Evolutionary conservation across 2,113 vertebrate genomes (phyloP).

Genomic region (Microcebus tavaratra): DNA sequence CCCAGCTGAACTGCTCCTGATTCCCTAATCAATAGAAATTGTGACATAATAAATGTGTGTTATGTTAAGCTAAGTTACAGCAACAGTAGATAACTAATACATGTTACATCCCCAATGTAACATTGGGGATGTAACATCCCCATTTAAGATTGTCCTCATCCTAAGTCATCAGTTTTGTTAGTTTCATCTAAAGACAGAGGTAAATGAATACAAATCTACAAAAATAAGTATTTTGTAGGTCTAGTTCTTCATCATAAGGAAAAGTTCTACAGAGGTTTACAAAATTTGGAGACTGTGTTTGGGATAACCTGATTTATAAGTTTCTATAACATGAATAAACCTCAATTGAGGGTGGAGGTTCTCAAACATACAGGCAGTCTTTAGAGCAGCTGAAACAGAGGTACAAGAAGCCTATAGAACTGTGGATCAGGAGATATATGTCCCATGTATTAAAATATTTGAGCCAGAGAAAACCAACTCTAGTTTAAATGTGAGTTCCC

Average conservation of each 20-base stretch:
- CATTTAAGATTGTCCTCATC: not conserved
- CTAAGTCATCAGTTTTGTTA: not conserved
- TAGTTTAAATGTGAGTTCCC: not conserved
- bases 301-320: not conserved
- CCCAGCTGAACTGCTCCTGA: not conserved
- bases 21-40: not conserved
- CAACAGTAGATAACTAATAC: not conserved
- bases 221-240: not conserved
- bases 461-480: not conserved
- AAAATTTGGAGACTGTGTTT: not conserved
- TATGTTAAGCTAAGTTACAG: not conserved
- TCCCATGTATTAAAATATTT: not conserved
- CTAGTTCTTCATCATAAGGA: not conserved
- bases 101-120: not conserved
- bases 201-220: not conserved
- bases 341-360: not conserved
- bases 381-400: not conserved
- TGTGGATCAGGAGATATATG: not conserved
- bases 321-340: not conserved
- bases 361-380: not conserved
- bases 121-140: no score
- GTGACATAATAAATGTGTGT: not conserved
- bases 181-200: not conserved
- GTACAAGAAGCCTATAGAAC: not conserved
- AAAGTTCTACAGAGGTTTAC: not conserved